Evolutionary conservation across 2,797 vertebrate genomes (phyloP), one percentile per base, ranked within the genome.

Genomic region (Macrochelys suwanniensis): DNA sequence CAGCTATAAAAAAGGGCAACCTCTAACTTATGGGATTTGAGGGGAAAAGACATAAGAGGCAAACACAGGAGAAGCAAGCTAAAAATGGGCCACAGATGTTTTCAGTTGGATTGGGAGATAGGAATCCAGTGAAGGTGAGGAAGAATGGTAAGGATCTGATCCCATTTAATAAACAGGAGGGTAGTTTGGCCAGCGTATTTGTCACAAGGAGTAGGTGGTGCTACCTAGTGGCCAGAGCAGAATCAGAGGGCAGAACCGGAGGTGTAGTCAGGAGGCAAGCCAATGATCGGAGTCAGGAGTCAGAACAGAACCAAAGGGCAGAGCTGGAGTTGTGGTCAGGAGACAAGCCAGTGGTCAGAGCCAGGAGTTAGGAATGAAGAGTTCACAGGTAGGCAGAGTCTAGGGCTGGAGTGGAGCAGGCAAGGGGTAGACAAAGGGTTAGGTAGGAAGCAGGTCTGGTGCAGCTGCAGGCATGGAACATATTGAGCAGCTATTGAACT

Each of bases 31-130:
- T 12, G 19, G 89, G 91, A 19, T 8, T 77, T 86, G 57, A 25
- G 80, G 37, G 15, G 89, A 92, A 79, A 16, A 57, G 3, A 89
- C 79, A 5, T 56, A 13, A 88, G 81, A 81, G 82, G 25, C 65
- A 11, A 80, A 31, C 11, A 54, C 11, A 57, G 5, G 50, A 80
- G 87, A 82, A 71, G 17, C 6, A 42, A 19, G 19, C 5, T 37
- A 19, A 71, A 37, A n/a, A 71, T 23, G n/a, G n/a, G 9, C 11
- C n/a, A 71, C 26, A 87, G 11, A 31, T 11, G 31, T 57, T 82
- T 84, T 92, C 47, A 90, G 12, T n/a, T 78, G 11, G 25, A 13
- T 59, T 61, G 85, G 21, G 4, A 84, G 21, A 57, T 19, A 71
- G 8, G 15, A 90, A 80, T 10, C 78, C 8, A 53, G 37, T 42